A percentile compares a stretch with the other conserved stretches of the same genome.
Conservation (phyloP, 2,797 vertebrate genomes). For the Botia kubotai region DNA sequence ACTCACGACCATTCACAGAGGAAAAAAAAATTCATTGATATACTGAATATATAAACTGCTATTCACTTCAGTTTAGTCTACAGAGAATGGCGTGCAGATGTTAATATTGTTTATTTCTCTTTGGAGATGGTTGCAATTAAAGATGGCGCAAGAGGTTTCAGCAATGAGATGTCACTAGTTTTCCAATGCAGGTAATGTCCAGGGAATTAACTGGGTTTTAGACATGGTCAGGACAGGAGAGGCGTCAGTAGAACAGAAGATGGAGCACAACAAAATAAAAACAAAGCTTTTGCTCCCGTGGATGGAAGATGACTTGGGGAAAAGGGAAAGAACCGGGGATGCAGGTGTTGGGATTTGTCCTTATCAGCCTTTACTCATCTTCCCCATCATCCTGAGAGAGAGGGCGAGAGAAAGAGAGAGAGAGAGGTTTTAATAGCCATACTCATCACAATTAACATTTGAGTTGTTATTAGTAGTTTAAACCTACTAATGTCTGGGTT, state of each 20-base stretch:
- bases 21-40: constrained; percentile 66
- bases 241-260: constrained; percentile 67
- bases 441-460: too few species aligned
- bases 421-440: not conserved
- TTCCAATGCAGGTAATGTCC: constrained; percentile 63
- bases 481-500: too few species aligned
- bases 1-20: constrained; percentile 71
- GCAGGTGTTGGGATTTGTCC: constrained; percentile 60
- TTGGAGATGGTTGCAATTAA: constrained; percentile 69
- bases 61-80: constrained; percentile 76
- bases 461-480: too few species aligned
- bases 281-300: constrained; percentile 64
- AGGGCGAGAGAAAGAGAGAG: not conserved
- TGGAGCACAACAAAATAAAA: constrained; percentile 61
- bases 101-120: constrained; percentile 72
- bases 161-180: constrained; percentile 66
- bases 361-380: constrained; percentile 57
- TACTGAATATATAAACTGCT: constrained; percentile 76
- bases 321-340: constrained; percentile 59
- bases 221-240: constrained; percentile 67
- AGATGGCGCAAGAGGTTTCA: constrained; percentile 68
- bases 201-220: constrained; percentile 66
- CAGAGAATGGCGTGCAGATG: constrained; percentile 77
- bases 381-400: constrained; percentile 61
- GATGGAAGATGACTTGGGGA: constrained; percentile 55